Base-by-base conservation (phyloP, 2,797 vertebrate genomes). In the Muraenolepis orangiensis region DNA sequence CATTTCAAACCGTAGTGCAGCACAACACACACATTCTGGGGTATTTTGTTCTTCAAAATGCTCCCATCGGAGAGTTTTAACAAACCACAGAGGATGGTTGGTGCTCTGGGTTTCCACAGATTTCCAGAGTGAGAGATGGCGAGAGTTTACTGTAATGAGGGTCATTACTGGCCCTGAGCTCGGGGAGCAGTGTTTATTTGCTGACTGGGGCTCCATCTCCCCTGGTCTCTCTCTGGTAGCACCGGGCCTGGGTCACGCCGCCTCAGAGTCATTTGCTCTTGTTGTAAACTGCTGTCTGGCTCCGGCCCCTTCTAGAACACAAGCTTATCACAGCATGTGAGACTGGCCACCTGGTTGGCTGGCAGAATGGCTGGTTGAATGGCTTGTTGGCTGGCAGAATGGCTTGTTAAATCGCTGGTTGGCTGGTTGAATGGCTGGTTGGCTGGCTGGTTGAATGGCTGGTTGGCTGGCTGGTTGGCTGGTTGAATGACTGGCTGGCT, bases 261-360 rank as follows among this genome's bases (percentile, higher is more conserved):
- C 84, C 83, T 81, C 82, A 88, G 90, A 91, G 90, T 92, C 88
- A 88, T 86, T 91, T 88, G 90, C 85, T 88, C 84, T 79, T 72
- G 57, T 73, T 78, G 72, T 72, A 77, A 78, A 78, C 73, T 76
- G 78, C 81, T 84, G 83, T 80, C 89, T 91, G 88, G 86, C 85
- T 81, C 75, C 51, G 31, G 78, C 82, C 86, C 83, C 82, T 76
- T 86, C 75, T 71, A 71, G 70, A 80, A 77, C 78, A 78, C 81
- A 83, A 91, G 87, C 79, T 70, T 84, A 84, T 81, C 70, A 66
- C 26, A 77, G 46, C 77, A 46, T 66, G 68, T 73, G 16, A 29
- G 71, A 11, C 18, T 13, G 42, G 29, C 28, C 29, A 29, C 13
- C n/a, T 57, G 79, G 72, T 70, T 68, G 72, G 73, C 74, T 66